Base-by-base conservation (phyloP, 2,113 vertebrate genomes). In the Syngnathus scovelli region DNA sequence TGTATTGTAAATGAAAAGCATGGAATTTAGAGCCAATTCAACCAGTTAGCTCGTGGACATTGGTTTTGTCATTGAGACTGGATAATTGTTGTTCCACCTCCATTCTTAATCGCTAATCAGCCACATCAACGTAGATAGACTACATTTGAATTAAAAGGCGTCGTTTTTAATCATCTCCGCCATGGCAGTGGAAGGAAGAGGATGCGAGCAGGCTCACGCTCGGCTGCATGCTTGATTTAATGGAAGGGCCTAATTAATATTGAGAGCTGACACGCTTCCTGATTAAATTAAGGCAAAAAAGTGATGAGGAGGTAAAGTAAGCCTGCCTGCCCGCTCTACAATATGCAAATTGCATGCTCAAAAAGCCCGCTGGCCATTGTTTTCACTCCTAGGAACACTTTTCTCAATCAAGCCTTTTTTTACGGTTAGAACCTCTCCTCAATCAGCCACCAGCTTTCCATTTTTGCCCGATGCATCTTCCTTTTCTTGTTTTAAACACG, bases 161-260 rank as follows among this genome's bases (percentile, higher is more conserved):
- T 78, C 69, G 79, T 85, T 90, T 58, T 86, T 86, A 89, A 88
- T 89, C 76, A 87, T 86, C 78, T 83, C 70, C 72, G 70, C 65
- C 69, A 16, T 64, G 38, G 46, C 68, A 78, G 78, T 18, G 59
- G 66, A 77, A 79, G 80, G 78, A 68, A 78, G 69, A 64, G 75
- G 77, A 71, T 69, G 82, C 70, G 69, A 49, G 66, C 68, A 78
- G 76, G 76, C 68, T 71, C 68, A 76, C 76, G 79, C 81, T 74
- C 80, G 73, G 68, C 71, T 82, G 80, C 70, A 75, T 75, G 79
- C 72, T 76, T 87, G 83, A 84, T 87, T 90, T 84, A 84, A 84
- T 80, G 79, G 76, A 87, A 81, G 66, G 79, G 81, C 60, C 55
- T 88, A 85, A 87, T 90, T 90, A 88, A 90, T 86, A 83, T 86